These are phyloP conservation scores for Geotrupes spiniger DNA, from an alignment of 2,888 invertebrate species.

Conservation along the genomic window DNA sequence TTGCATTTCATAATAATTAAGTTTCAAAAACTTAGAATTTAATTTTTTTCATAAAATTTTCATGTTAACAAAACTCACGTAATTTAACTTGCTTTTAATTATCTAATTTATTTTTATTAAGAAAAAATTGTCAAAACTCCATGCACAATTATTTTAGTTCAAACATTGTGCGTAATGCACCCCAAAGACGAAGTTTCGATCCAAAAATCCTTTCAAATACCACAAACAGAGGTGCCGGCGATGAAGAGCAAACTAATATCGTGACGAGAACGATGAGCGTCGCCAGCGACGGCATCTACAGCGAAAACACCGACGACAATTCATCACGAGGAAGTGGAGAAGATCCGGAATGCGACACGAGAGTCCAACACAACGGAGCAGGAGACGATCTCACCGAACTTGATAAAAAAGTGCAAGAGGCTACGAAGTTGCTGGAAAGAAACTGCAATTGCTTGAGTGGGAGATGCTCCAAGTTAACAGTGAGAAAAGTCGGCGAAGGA, in stretches of 20 bases:
- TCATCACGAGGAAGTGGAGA: slow-evolving; percentile 70
- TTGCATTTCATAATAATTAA: no score
- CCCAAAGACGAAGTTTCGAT: slow-evolving; percentile 21
- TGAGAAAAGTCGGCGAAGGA: slow-evolving; percentile 81
- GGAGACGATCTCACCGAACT: slow-evolving; percentile 60
- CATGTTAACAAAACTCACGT: no score
- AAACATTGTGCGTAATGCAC: slow-evolving; percentile 13
- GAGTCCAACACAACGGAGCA: slow-evolving; percentile 18
- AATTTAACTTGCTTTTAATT: no score
- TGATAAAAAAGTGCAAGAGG: slow-evolving; percentile 69
- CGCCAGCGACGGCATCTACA: slow-evolving; percentile 59
- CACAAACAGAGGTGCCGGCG: slow-evolving; percentile 11
- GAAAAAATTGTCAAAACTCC: no score
- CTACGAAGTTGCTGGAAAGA: slow-evolving; percentile 69
- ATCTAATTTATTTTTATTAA: no score
- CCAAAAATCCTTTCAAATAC: slow-evolving; percentile 14
- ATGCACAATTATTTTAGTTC: no score
- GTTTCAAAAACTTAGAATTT: no score
- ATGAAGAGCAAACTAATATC: slow-evolving; percentile 5
- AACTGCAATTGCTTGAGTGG: slow-evolving; percentile 71
- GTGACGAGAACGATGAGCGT: slow-evolving; percentile 34
- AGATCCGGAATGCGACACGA: slow-evolving; percentile 56
- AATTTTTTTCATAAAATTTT: no score
- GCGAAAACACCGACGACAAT: slow-evolving; percentile 63
- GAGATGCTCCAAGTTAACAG: slow-evolving; percentile 70